A percentile compares a stretch with the other conserved stretches of the same genome.
Conservation (phyloP, 2,888 invertebrate genomes). For the Hyposoter dolosus region DNA sequence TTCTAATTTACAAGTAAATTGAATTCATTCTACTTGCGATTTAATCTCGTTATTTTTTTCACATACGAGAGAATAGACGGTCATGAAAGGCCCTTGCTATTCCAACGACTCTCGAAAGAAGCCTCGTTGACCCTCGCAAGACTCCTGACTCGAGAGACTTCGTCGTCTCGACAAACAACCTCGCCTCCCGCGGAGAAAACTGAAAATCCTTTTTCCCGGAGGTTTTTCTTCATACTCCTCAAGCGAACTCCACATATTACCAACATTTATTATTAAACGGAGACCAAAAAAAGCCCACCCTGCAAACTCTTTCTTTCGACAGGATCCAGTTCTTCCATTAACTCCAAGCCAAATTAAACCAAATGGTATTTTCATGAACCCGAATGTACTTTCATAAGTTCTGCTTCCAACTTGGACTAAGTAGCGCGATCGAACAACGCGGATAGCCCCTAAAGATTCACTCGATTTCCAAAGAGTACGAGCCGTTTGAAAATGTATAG, state of each 20-base stretch:
- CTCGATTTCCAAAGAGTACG: background rate
- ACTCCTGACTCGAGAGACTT: conserved; percentile 57
- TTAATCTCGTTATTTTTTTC: conserved; percentile 2
- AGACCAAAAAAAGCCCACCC: background rate
- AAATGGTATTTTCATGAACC: conserved; percentile 25
- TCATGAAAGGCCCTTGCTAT: conserved; percentile 15
- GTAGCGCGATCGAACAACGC: background rate
- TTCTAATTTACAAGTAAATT: conserved; percentile 7
- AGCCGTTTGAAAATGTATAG: background rate
- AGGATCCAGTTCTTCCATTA: background rate
- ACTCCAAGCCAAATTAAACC: conserved; percentile 7
- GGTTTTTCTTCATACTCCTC: conserved; percentile 27
- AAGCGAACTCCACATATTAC: conserved; percentile 26
- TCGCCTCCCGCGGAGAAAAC: conserved; percentile 20
- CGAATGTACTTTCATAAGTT: background rate
- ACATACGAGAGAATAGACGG: background rate
- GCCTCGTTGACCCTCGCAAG: conserved; percentile 69
- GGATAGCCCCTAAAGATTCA: too few species aligned
- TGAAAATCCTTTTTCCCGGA: conserved; percentile 48
- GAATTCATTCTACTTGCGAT: conserved; percentile 4
- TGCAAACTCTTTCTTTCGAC: background rate
- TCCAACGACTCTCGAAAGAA: conserved; percentile 62
- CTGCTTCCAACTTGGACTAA: background rate
- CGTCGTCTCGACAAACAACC: conserved; percentile 61
- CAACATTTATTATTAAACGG: conserved; percentile 54